Evolutionary conservation across 2,113 vertebrate species (phyloP), one percentile per base, ranked within the genome.

Genomic region (Labeo catla): DNA sequence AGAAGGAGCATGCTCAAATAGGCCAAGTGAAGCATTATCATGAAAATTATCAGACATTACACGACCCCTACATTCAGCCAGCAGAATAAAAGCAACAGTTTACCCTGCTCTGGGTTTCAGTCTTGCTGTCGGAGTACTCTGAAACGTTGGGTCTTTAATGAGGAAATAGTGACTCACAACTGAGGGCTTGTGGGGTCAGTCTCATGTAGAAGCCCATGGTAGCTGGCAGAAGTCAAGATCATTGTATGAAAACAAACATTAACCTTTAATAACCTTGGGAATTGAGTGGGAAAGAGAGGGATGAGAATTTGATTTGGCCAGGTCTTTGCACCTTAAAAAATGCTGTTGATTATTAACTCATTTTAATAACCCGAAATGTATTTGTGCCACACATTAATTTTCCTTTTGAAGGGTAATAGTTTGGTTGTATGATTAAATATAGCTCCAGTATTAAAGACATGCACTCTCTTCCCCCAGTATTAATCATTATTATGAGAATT

Each of bases 401-500:
- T 28, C 28, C 28, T 28, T 28, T 28, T 43, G 68, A 21, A 72
- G 8, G 68, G 34, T 39, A 72, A 72, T 19, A 72, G 36, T 72
- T 72, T 39, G 8, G 16, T 19, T 72, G 8, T 72, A 5, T 39
- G 36, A 72, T 43, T 72, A 72, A 72, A 72, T 21, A 72, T 45
- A 72, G 68, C 8, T 43, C 36, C 36, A 72, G 15, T 21, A 72
- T 49, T 49, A 21, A 47, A 74, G 21, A 23, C 2, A 4, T 12
- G 0, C 43, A 12, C 21, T 8, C 43, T 49, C 43, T 74, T 47
- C 19, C 43, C 11, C 21, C 16, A 12, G 21, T 74, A 54, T 39
- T 16, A 36, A 72, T 83, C 54, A 73, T 63, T 68, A 83, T 77
- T 83, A 36, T 23, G 39, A 11, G 12, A 66, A 77, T 66, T 8